Evolutionary conservation across 1,140 invertebrate genomes (phyloP).

Genomic region (Spodoptera frugiperda): DNA sequence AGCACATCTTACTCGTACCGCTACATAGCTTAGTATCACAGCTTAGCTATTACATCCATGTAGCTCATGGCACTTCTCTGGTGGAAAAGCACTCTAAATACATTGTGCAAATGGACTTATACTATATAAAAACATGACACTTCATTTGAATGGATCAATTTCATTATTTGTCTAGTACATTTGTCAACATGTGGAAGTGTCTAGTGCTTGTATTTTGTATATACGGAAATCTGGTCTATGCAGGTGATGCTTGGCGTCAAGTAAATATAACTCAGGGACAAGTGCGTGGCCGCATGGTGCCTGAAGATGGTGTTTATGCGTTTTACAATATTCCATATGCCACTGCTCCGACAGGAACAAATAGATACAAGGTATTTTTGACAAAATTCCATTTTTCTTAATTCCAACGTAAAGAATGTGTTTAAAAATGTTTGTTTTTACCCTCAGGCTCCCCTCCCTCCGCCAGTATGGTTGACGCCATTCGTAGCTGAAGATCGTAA

Average conservation of each 20-base stretch:
- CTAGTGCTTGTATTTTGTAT: not conserved
- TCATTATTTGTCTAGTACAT: no score
- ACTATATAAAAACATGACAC: no score
- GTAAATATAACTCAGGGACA: conserved; percentile 56
- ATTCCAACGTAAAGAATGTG: no score
- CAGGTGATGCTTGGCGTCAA: not conserved
- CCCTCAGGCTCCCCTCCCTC: not conserved
- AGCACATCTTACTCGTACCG: no score
- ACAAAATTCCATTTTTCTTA: no score
- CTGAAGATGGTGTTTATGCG: conserved; percentile 50
- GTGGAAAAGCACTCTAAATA: no score
- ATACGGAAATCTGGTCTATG: not conserved
- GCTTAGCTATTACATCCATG: no score
- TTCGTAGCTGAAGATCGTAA: conserved; percentile 57
- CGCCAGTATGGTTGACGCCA: conserved; percentile 11
- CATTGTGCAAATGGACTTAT: no score
- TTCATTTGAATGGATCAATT: no score
- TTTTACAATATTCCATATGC: conserved; percentile 67
- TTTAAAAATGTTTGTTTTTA: no score
- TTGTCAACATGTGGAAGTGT: not conserved
- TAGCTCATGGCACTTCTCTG: no score
- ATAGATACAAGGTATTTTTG: conserved; percentile 56
- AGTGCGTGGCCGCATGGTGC: conserved; percentile 57
- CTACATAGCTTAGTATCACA: no score
- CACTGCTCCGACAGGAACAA: conserved; percentile 57